Percentiles rank a stretch among this genome's conserved stretches.
Evolutionary conservation across 2,888 invertebrate species (phyloP).

Genomic region (Euplexia lucipara): DNA sequence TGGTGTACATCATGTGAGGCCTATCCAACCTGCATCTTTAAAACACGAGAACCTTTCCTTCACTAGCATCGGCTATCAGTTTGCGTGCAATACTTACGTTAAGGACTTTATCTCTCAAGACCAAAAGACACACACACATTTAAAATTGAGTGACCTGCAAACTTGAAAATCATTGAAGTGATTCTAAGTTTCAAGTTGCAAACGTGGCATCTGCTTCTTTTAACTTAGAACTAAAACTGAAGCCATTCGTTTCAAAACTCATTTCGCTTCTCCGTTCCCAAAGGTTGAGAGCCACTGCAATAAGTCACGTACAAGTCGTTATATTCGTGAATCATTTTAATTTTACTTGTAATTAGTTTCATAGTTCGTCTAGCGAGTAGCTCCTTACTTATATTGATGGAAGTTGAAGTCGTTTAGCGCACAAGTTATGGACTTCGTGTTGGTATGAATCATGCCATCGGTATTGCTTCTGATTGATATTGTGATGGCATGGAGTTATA

Average conservation of each 20-base stretch:
- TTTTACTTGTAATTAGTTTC: conserved; percentile 57
- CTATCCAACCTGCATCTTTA: too few species aligned
- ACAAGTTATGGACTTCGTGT: conserved; percentile 38
- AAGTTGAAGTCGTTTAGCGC: conserved; percentile 37
- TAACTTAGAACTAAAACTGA: background rate
- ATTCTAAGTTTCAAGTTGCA: background rate
- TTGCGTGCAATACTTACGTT: too few species aligned
- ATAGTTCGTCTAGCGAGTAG: conserved; percentile 39
- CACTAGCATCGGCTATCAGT: too few species aligned
- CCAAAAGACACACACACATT: too few species aligned
- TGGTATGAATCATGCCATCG: conserved; percentile 19
- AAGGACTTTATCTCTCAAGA: too few species aligned
- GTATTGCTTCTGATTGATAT: conserved; percentile 29
- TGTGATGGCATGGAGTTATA: background rate
- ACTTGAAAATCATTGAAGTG: background rate
- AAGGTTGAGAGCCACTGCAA: conserved; percentile 39
- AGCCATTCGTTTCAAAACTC: background rate
- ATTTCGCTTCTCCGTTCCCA: background rate
- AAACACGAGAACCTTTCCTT: too few species aligned
- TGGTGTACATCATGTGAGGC: too few species aligned
- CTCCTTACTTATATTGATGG: conserved; percentile 39
- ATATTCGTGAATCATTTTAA: conserved; percentile 57
- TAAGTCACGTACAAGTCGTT: conserved; percentile 38
- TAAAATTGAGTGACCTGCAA: too few species aligned
- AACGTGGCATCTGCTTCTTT: background rate